Conservation (phyloP, 2,113 vertebrate species). For the Equus przewalskii region DNA sequence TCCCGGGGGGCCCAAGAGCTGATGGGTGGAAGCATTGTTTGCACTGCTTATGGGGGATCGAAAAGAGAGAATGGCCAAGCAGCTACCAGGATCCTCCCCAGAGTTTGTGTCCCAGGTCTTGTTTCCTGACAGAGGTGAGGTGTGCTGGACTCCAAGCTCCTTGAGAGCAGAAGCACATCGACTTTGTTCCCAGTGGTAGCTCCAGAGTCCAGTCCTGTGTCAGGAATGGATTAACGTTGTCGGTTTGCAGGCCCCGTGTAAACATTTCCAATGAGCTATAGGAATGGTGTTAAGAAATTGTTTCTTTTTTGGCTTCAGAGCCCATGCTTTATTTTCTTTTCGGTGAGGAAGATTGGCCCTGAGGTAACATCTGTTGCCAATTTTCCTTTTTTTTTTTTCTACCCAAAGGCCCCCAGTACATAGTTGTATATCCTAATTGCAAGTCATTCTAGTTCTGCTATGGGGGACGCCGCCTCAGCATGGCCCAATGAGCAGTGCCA, state of each 20-base stretch:
- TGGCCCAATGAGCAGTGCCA: no score
- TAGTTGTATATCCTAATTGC: no score
- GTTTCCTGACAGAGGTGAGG: not conserved
- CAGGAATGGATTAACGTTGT: not conserved
- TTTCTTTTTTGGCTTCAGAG: no score
- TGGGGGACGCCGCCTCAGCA: no score
- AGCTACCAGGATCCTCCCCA: not conserved
- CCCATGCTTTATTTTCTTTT: no score
- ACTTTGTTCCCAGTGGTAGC: not conserved
- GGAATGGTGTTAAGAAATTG: not conserved
- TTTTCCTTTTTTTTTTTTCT: no score
- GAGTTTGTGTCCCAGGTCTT: not conserved
- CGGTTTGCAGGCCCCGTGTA: not conserved
- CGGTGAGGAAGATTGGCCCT: no score
- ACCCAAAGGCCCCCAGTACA: no score
- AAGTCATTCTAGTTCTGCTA: no score
- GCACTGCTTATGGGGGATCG: not conserved
- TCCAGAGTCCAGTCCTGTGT: not conserved
- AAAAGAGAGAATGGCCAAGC: not conserved
- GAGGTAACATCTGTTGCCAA: no score
- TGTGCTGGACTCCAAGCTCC: not conserved
- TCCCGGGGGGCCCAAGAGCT: accelerated
- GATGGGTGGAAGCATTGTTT: not conserved
- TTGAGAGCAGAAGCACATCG: not conserved
- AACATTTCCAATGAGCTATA: constrained; percentile 1